Base-by-base conservation (phyloP, 2,888 invertebrate species). In the Lamellibrachia columna region DNA sequence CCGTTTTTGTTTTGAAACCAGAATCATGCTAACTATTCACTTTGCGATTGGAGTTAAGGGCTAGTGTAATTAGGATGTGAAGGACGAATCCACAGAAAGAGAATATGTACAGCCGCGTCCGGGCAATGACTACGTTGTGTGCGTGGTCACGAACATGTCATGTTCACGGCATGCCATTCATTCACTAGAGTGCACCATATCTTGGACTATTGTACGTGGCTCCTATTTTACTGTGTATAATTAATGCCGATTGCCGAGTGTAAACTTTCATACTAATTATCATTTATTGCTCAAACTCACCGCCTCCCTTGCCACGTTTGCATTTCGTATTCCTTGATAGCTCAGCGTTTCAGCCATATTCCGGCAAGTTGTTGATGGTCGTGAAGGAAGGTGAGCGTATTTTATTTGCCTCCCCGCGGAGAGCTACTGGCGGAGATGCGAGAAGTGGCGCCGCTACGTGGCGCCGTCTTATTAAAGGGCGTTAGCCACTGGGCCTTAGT, bases 221-320 rank as follows among this genome's bases (percentile, higher is more conserved):
- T 52, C 8, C 52, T 40, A 40, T 40, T 40, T 40, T 40, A 40
- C 40, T 40, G 40, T 40, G 40, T 40, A 40, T 40, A 40, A 7
- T 8, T 9, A 53, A 53, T 15, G 53, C n/a, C 8, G 90, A 53
- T 52, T 53, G 53, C 15, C 28, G 11, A 52, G 11, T 91, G 91
- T n/a, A 53, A 91, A 91, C 40, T 6, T 90, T 91, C 52, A 40
- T 28, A 60, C 9, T 55, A 22, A 9, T 3, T 60, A 52, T n/a
- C 55, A 53, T 75, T 75, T 75, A 75, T 75, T 75, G 22, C 1
- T 22, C 75, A 91, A 22, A 94, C 95, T 95, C 95, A 96, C 96
- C 92, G 96, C 96, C 95, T 96, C 96, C 94, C 96, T 94, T 52
- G 96, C 96, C 94, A 96, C 96, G 93, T 96, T 96, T 53, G 96